phyloP scores from a whole-genome alignment of 1,140 invertebrate genomes.

The Brachionus rotundiformis region DNA sequence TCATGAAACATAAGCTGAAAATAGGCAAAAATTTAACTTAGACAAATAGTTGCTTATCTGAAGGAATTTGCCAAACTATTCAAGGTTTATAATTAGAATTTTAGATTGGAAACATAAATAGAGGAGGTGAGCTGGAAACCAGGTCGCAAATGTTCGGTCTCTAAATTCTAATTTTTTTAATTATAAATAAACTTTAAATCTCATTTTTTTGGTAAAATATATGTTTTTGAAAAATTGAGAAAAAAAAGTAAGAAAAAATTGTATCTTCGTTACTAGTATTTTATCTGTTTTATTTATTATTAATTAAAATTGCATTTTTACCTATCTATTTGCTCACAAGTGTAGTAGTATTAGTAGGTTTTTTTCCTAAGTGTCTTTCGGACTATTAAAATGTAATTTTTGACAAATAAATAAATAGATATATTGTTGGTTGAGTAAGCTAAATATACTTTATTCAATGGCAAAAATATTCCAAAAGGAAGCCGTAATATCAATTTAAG shows the following conservation, averaged over 20 bases:
- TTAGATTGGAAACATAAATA: not conserved
- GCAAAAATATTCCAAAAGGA: not conserved
- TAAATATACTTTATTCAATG: not conserved
- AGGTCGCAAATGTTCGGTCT: not conserved
- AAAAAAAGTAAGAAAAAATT: too few relatives aligned
- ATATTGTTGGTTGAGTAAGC: slow-evolving; percentile 4
- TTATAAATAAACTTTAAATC: slow-evolving; percentile 9
- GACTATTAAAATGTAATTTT: slow-evolving; percentile 27
- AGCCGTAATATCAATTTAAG: slow-evolving; percentile 29
- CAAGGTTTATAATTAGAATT: not conserved
- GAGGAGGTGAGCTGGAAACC: not conserved
- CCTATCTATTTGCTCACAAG: slow-evolving; percentile 19
- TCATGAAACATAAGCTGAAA: not conserved
- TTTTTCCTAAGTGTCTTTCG: not conserved
- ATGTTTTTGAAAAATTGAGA: too few relatives aligned
- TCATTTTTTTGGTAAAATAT: not conserved
- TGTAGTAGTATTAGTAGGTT: not conserved
- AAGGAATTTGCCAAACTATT: not conserved
- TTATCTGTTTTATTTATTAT: slow-evolving; percentile 21
- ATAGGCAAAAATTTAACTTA: too few relatives aligned
- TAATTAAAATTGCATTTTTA: slow-evolving; percentile 37
- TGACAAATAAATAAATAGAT: slow-evolving; percentile 20
- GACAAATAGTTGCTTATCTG: not conserved
- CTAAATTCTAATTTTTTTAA: not conserved
- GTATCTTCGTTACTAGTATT: too few relatives aligned